These are phyloP conservation scores for Ianthella basta DNA, from an alignment of 37 sponge, comb jelly and placozoan species.

Conservation along the genomic window DNA sequence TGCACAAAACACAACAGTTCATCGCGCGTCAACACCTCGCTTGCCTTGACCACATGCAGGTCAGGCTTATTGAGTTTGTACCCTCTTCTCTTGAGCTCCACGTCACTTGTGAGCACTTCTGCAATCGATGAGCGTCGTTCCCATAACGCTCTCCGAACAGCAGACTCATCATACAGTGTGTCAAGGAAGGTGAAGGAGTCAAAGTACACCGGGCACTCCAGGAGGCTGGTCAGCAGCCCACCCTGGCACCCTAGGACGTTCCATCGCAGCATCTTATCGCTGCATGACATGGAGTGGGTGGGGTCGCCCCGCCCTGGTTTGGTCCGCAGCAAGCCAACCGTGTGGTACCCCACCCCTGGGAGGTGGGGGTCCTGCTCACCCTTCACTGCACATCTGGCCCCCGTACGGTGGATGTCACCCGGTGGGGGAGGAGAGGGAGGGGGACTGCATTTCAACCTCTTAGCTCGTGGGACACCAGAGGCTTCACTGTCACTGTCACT, in stretches of 20 bases:
- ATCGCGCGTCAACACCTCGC: background rate
- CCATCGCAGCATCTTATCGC: conserved; percentile 89
- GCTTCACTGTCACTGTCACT: no score
- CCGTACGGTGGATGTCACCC: conserved; percentile 77
- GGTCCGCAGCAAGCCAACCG: conserved; percentile 60
- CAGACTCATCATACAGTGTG: conserved; percentile 3
- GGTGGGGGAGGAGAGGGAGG: no score
- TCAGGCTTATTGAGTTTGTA: conserved; percentile 15
- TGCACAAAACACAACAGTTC: background rate
- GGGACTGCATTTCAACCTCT: background rate
- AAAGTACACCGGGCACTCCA: conserved; percentile 68
- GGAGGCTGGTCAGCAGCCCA: conserved; percentile 69
- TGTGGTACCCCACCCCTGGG: conserved; percentile 69
- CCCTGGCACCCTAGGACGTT: conserved; percentile 85
- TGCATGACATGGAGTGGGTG: conserved; percentile 83
- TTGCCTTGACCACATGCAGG: background rate
- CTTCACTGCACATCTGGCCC: conserved; percentile 77
- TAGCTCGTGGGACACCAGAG: background rate
- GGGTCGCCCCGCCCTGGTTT: conserved; percentile 91
- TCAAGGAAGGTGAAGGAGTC: conserved; percentile 45
- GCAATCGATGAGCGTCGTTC: conserved; percentile 5
- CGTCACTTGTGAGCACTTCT: background rate
- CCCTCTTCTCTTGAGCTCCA: background rate
- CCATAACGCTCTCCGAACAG: conserved; percentile 56
- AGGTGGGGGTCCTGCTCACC: conserved; percentile 58